These are phyloP conservation scores for Folsomia candida DNA, from an alignment of 2,888 invertebrate genomes.

Conservation along the genomic window DNA sequence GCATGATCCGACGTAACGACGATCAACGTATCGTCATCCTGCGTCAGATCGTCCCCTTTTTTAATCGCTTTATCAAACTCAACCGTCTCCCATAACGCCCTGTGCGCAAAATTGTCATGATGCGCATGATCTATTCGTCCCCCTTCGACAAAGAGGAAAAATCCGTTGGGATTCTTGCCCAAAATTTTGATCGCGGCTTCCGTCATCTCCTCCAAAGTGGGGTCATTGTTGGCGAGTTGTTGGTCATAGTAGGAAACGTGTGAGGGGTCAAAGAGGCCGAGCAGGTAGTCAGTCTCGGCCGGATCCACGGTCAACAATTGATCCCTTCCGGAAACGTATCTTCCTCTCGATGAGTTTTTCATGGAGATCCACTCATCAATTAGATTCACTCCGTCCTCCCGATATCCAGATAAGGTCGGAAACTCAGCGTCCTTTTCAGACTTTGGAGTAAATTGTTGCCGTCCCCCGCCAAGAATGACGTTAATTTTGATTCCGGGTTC, in stretches of 20 bases:
- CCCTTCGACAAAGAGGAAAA: conserved; percentile 71
- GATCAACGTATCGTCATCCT: conserved; percentile 66
- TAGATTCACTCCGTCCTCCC: conserved; percentile 65
- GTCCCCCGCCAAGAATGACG: conserved; percentile 57
- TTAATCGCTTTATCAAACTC: conserved; percentile 70
- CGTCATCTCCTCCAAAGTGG: conserved; percentile 75
- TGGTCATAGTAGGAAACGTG: conserved; percentile 34
- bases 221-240: conserved; percentile 56
- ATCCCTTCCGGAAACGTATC: conserved; percentile 61
- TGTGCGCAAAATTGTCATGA: conserved; percentile 65
- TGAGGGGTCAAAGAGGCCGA: conserved; percentile 58
- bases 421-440: conserved; percentile 47
- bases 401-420: conserved; percentile 54
- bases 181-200: conserved; percentile 70
- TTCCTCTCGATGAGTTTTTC: conserved; percentile 52
- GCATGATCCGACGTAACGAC: conserved; percentile 77
- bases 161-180: conserved; percentile 65
- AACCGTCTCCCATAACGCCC: conserved; percentile 74
- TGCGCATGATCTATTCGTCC: conserved; percentile 70
- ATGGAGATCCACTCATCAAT: conserved; percentile 63
- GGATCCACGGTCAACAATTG: conserved; percentile 59
- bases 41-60: conserved; percentile 62
- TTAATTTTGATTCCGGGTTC: conserved; percentile 72
- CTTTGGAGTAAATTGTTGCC: conserved; percentile 28
- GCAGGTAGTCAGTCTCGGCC: conserved; percentile 63